These are phyloP conservation scores for Ephestia elutella DNA, from an alignment of 1,140 invertebrate genomes.

Conservation along the genomic window DNA sequence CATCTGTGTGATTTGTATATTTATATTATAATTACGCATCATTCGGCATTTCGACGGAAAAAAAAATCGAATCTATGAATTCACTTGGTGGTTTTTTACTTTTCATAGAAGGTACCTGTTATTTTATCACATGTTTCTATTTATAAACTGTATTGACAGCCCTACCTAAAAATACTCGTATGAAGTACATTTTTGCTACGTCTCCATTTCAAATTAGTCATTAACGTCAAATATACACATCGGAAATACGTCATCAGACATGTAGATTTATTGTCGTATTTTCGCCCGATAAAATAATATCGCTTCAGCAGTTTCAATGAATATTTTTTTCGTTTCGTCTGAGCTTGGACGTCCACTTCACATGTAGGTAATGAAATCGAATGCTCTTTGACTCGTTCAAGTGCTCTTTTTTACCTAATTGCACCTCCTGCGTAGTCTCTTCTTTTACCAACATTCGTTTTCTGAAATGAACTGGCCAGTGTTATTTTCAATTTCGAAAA, in stretches of 20 bases:
- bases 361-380: slow-evolving; percentile 10
- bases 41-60: too few relatives aligned
- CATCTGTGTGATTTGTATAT: too few relatives aligned
- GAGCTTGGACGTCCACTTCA: slow-evolving; percentile 1
- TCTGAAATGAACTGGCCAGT: neutral
- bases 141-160: too few relatives aligned
- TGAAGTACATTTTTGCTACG: too few relatives aligned
- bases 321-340: neutral
- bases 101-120: too few relatives aligned
- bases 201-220: neutral
- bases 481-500: neutral
- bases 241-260: slow-evolving; percentile 3
- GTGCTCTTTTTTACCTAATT: slow-evolving; percentile 50
- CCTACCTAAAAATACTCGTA: too few relatives aligned
- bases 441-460: slow-evolving; percentile 2
- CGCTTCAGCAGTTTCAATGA: slow-evolving; percentile 1
- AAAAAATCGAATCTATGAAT: too few relatives aligned
- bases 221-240: neutral
- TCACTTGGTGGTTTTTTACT: too few relatives aligned
- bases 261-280: slow-evolving; percentile 7
- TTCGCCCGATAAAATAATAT: slow-evolving; percentile 2
- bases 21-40: too few relatives aligned
- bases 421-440: slow-evolving; percentile 46
- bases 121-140: too few relatives aligned
- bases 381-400: slow-evolving; percentile 30